These are phyloP conservation scores for Phrynosoma blainvillii DNA, from an alignment of 2,113 vertebrate species.

Conservation along the genomic window DNA sequence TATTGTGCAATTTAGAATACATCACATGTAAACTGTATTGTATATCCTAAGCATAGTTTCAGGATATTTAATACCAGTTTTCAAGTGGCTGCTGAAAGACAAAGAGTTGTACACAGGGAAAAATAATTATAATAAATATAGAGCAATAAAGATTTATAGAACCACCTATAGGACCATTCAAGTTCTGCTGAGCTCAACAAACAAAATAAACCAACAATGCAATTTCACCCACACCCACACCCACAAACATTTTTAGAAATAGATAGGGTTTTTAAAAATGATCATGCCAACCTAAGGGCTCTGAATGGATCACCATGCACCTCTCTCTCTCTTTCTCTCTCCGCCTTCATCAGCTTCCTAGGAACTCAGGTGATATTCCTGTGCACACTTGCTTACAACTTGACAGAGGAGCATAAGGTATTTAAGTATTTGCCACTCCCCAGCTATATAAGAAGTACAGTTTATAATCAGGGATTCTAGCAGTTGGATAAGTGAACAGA, in stretches of 20 bases:
- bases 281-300: neutral
- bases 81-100: neutral
- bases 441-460: no score
- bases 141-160: neutral
- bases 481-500: no score
- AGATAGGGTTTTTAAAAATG: neutral
- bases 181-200: neutral
- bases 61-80: no score
- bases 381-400: neutral
- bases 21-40: no score
- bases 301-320: neutral
- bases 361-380: neutral
- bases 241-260: no score
- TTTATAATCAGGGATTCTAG: no score
- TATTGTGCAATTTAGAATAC: no score
- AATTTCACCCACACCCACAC: no score
- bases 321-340: no score
- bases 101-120: neutral
- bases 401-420: neutral
- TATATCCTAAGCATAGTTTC: no score
- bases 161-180: neutral
- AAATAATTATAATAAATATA: neutral
- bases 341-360: neutral
- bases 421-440: no score
- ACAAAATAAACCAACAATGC: neutral